phyloP scores from a whole-genome alignment of 2,888 invertebrate genomes.

The Timandra comae region DNA sequence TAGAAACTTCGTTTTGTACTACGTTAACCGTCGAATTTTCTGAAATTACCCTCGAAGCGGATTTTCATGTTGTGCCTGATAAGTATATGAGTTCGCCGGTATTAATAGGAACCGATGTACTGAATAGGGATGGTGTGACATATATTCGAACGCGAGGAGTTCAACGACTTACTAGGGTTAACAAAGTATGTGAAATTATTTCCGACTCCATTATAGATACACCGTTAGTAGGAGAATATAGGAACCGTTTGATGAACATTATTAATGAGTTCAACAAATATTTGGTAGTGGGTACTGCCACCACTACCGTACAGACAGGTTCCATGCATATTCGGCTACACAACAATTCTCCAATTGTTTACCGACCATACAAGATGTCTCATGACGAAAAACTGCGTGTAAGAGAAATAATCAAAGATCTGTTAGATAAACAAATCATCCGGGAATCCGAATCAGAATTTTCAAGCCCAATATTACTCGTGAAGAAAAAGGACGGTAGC shows the following conservation, averaged over 20 bases:
- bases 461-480: slow-evolving; percentile 4
- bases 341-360: not conserved
- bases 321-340: slow-evolving; percentile 3
- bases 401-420: slow-evolving; percentile 1
- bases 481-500: slow-evolving; percentile 4
- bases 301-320: slow-evolving; percentile 6
- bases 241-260: not conserved
- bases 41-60: slow-evolving; percentile 18
- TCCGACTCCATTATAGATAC: slow-evolving; percentile 1
- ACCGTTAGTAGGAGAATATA: slow-evolving; percentile 1
- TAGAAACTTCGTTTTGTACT: slow-evolving; percentile 8
- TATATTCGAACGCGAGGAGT: slow-evolving; percentile 3
- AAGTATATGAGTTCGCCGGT: slow-evolving; percentile 16
- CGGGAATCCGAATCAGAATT: slow-evolving; percentile 5
- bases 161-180: slow-evolving; percentile 2
- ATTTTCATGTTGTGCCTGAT: slow-evolving; percentile 15
- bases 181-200: not conserved
- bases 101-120: slow-evolving; percentile 22
- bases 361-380: slow-evolving; percentile 3
- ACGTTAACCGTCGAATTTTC: slow-evolving; percentile 18
- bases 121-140: slow-evolving; percentile 13
- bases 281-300: slow-evolving; percentile 5
- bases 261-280: slow-evolving; percentile 2
- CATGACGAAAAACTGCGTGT: slow-evolving; percentile 3
- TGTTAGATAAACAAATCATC: slow-evolving; percentile 6